phyloP scores from a whole-genome alignment of 2,113 vertebrate genomes.

The Cervus canadensis region DNA sequence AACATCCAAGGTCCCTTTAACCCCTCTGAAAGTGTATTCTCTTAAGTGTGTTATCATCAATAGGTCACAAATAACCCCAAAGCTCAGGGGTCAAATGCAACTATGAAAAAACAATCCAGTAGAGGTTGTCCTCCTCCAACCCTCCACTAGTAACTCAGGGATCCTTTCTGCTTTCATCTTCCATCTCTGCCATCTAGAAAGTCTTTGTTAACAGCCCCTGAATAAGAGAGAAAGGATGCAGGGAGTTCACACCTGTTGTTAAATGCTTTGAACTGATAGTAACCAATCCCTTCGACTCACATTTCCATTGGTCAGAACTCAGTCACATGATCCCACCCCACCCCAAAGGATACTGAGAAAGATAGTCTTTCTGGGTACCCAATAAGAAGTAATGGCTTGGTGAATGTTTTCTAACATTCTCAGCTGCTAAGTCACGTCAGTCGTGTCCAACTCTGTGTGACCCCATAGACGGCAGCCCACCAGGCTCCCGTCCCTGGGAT shows the following conservation, averaged over 20 bases:
- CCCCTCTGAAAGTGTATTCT: background rate
- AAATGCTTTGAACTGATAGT: background rate
- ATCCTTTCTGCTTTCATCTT: background rate
- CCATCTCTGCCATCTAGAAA: background rate
- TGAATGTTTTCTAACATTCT: background rate
- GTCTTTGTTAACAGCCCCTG: background rate
- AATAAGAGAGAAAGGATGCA: background rate
- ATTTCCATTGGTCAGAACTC: background rate
- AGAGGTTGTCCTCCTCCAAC: background rate
- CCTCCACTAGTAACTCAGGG: background rate
- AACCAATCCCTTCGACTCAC: background rate
- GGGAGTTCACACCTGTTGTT: background rate
- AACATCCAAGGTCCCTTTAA: background rate
- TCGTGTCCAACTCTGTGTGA: no score
- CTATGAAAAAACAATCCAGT: background rate
- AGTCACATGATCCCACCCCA: background rate
- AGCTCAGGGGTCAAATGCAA: background rate
- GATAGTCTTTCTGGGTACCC: background rate
- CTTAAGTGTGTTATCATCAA: background rate
- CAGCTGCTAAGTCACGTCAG: background rate
- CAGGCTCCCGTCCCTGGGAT: no score
- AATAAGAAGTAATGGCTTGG: background rate
- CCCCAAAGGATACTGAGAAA: background rate
- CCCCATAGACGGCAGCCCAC: no score
- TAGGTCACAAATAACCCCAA: background rate